Base-by-base conservation (phyloP, 2,113 vertebrate genomes). In the Piaya cayana region DNA sequence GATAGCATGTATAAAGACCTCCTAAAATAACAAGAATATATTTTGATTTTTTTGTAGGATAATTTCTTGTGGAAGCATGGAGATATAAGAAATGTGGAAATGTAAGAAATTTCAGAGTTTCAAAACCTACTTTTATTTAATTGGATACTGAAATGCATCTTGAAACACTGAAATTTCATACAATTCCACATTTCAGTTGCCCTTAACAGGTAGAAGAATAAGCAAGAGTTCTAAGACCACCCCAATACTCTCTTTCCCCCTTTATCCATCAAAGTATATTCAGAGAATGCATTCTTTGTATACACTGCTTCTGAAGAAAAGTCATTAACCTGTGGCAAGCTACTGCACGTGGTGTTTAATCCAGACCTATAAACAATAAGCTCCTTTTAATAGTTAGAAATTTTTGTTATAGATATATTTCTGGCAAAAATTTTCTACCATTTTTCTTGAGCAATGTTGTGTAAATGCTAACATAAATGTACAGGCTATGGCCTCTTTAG, bases 381-480 rank as follows among this genome's bases (percentile, higher is more conserved):
- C 13, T 76, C 20, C 10, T 84, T 62, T 77, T 36, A 50, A n/a
- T 18, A 81, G 12, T 58, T 78, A 76, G 4, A 86, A 11, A 14
- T 19, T 65, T 78, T 67, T 80, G 7, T 55, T 59, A 68, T 19
- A 90, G 59, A 77, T 67, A 32, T 77, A 85, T 95, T 93, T 94
- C 79, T 87, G 60, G 95, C 79, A 91, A 89, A 43, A 37, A 29
- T 79, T 93, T 80, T 52, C 74, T 89, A 80, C 27, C 37, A 20
- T 39, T 95, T 79, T 82, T 69, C 30, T 86, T 63, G 6, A 78
- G 67, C 55, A 89, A 23, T 49, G 43, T 49, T 49, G 29, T 90
- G 83, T 88, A 88, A 92, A 82, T 86, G 55, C 85, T 88, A 88
- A 56, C 30, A 86, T 69, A 91, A 87, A 86, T 81, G 72, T 83